Conservation (phyloP, 2,888 invertebrate species). For the Poecilobothrus nobilitatus region DNA sequence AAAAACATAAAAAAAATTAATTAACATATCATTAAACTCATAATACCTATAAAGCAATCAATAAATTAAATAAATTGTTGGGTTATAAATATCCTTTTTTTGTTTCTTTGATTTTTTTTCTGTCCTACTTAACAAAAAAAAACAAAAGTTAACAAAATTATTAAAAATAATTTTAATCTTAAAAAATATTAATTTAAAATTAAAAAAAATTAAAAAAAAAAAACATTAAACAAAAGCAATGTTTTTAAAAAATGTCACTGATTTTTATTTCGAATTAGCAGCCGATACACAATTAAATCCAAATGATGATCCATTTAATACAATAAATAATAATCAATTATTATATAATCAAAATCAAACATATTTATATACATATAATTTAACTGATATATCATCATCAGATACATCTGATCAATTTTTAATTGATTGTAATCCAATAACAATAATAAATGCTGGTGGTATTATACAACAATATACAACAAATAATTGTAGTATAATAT, state of each 20-base stretch:
- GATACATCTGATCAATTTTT: conserved; percentile 2
- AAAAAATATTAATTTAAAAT: no score
- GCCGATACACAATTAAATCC: conserved; percentile 10
- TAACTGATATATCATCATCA: background rate
- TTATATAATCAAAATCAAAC: background rate
- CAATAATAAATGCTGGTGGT: background rate
- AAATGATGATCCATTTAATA: conserved; percentile 8
- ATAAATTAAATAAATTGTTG: no score
- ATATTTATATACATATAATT: conserved; percentile 10
- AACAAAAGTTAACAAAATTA: no score
- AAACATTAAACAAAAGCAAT: conserved; percentile 16
- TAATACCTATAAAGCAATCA: background rate
- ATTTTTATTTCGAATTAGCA: conserved; percentile 30
- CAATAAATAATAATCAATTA: background rate
- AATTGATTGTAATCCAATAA: conserved; percentile 10
- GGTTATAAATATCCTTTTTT: no score
- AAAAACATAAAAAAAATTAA: no score
- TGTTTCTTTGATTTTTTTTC: no score
- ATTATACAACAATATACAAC: background rate
- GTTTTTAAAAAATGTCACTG: conserved; percentile 38
- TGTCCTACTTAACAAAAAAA: no score
- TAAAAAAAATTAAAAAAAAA: background rate
- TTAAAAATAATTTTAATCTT: no score
- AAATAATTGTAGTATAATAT: conserved; percentile 7
- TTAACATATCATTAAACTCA: background rate